Percentiles rank a stretch among this genome's conserved stretches.
phyloP scores from a whole-genome alignment of 2,113 vertebrate species.

The Cercopithecus mona region DNA sequence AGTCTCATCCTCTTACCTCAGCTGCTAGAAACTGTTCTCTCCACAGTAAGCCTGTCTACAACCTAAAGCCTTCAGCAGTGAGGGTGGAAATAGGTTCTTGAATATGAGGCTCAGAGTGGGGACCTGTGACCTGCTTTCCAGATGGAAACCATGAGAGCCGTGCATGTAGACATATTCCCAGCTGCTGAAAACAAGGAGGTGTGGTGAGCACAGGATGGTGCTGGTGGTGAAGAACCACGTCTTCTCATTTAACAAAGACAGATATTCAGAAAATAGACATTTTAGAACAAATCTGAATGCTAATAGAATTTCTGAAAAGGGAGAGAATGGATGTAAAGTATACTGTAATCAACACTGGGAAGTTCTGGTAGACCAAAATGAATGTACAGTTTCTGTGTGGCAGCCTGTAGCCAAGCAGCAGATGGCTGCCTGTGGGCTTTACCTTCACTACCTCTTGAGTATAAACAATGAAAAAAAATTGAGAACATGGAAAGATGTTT shows the following conservation, averaged over 20 bases:
- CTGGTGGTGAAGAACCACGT: background rate
- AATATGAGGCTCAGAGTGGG: background rate
- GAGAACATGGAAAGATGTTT: background rate
- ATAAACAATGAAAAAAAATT: background rate
- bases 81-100: background rate
- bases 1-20: background rate
- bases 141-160: background rate
- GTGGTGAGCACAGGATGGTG: background rate
- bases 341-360: background rate
- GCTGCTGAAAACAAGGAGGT: background rate
- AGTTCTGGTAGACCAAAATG: background rate
- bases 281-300: slow-evolving; percentile 26
- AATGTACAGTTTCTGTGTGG: background rate
- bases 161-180: background rate
- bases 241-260: slow-evolving; percentile 38
- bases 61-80: background rate
- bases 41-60: background rate
- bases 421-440: background rate
- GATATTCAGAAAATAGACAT: slow-evolving; percentile 22
- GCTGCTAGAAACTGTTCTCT: background rate
- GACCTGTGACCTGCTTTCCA: background rate
- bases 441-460: background rate
- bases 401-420: background rate
- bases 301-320: slow-evolving; percentile 18
- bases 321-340: background rate